Base-by-base conservation (phyloP, 2,113 vertebrate species). In the Halichoerus grypus region DNA sequence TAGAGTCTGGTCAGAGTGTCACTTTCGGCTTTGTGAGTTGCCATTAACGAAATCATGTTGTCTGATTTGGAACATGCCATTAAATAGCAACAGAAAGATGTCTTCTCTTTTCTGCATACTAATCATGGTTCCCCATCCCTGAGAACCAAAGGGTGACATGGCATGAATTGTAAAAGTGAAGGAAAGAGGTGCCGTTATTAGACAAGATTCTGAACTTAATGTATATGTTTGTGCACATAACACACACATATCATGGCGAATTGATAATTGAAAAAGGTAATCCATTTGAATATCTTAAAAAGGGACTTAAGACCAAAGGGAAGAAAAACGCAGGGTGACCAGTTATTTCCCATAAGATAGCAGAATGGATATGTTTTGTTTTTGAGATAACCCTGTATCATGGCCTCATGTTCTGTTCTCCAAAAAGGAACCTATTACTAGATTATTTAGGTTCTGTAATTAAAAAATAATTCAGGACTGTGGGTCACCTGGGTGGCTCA, bases 61-160 rank as follows among this genome's bases (percentile, higher is more conserved):
- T 96, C 87, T 93, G 36, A 91, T 77, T 97, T 61, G 88, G 83
- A 96, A 61, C 86, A 55, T 96, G 77, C 67, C 36, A 79, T 94
- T 95, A 86, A 88, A 63, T 92, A 94, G 28, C 53, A 97, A 92
- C 10, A 71, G 59, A 88, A 87, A 92, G 46, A 94, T 88, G 4
- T 46, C 31, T 88, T 91, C 28, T 83, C 6, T 92, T 88, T n/a
- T 76, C 72, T 85, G n/a, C 36, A 55, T 80, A 49, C 14, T 49
- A 84, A 93, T 81, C 90, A 77, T 88, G 69, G 33, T 59, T 92
- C 33, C 46, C 39, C 9, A 84, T 67, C 24, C 12, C 53, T 92
- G 61, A 91, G 39, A 55, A 94, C 71, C 46, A 72, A 88, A 96
- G 46, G 33, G 59, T 95, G 59, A 77, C 10, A 63, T 51, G 67